Conservation (phyloP, 2,888 invertebrate species). For the Falcaria lacertinaria region DNA sequence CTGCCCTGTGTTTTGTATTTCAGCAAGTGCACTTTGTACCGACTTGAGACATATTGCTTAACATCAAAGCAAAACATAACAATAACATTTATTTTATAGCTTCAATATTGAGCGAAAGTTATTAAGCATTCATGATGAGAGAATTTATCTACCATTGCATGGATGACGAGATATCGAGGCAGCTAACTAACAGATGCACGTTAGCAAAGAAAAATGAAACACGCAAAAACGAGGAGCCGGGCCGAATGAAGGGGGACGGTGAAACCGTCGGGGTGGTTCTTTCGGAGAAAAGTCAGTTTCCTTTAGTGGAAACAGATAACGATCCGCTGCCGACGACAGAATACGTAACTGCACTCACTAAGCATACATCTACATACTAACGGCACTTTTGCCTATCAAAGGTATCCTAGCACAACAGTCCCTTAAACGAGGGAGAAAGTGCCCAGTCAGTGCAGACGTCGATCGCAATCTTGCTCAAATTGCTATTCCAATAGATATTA, state of each 20-base stretch:
- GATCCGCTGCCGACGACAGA: constrained; percentile 77
- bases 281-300: constrained; percentile 76
- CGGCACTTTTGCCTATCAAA: constrained; percentile 52
- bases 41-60: constrained; percentile 10
- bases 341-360: constrained; percentile 74
- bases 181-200: constrained; percentile 75
- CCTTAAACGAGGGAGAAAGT: constrained; percentile 41
- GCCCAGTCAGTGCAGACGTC: constrained; percentile 36
- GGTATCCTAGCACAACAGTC: constrained; percentile 57
- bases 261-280: constrained; percentile 66
- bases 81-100: neutral
- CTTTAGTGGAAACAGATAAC: constrained; percentile 79
- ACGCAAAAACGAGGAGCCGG: constrained; percentile 69
- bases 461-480: constrained; percentile 26
- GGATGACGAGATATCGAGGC: constrained; percentile 61
- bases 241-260: constrained; percentile 48
- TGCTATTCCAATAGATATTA: constrained; percentile 8
- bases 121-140: constrained; percentile 32
- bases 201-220: constrained; percentile 76
- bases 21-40: constrained; percentile 18
- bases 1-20: constrained; percentile 32
- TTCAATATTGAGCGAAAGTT: neutral
- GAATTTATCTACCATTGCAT: constrained; percentile 40
- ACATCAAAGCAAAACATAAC: neutral
- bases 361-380: constrained; percentile 65